These are phyloP conservation scores for Hirtodrosophila duncani DNA, from an alignment of 2,888 invertebrate species.

Conservation along the genomic window DNA sequence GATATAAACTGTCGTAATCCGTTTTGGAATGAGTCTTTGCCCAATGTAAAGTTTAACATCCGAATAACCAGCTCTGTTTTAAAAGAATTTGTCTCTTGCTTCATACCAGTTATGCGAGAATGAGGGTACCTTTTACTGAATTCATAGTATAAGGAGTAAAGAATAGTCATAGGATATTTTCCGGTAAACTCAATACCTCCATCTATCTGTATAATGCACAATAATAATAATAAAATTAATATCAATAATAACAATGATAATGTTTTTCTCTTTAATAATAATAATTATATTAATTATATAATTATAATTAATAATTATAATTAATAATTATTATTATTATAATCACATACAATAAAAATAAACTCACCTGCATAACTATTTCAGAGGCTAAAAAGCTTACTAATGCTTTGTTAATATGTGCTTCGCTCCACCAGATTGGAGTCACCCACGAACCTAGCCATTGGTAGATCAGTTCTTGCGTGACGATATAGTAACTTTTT, in stretches of 20 bases:
- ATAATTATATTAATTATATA: no score
- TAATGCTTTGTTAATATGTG: slow-evolving; percentile 87
- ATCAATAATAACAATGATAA: no score
- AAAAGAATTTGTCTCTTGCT: slow-evolving; percentile 85
- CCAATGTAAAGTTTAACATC: slow-evolving; percentile 93
- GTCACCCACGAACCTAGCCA: slow-evolving; percentile 88
- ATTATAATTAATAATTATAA: no score
- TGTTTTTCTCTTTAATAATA: no score
- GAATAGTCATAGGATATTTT: slow-evolving; percentile 88
- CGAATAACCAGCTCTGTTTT: slow-evolving; percentile 90
- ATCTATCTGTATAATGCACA: slow-evolving; percentile 80
- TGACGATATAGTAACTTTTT: slow-evolving; percentile 83
- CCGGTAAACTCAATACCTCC: slow-evolving; percentile 86
- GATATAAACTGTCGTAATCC: slow-evolving; percentile 85
- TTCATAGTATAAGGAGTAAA: slow-evolving; percentile 89
- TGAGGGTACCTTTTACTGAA: slow-evolving; percentile 88
- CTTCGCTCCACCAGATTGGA: slow-evolving; percentile 88
- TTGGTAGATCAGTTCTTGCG: slow-evolving; percentile 87
- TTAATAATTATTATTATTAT: no score
- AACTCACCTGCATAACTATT: slow-evolving; percentile 83
- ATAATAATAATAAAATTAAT: neutral
- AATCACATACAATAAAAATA: no score
- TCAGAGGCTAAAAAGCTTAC: slow-evolving; percentile 87
- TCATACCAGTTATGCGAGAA: slow-evolving; percentile 86
- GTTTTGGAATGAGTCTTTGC: slow-evolving; percentile 85